Evolutionary conservation across 2,888 invertebrate species (phyloP), one percentile per base, ranked within the genome.

Genomic region (Brachypalpus laphriformis): DNA sequence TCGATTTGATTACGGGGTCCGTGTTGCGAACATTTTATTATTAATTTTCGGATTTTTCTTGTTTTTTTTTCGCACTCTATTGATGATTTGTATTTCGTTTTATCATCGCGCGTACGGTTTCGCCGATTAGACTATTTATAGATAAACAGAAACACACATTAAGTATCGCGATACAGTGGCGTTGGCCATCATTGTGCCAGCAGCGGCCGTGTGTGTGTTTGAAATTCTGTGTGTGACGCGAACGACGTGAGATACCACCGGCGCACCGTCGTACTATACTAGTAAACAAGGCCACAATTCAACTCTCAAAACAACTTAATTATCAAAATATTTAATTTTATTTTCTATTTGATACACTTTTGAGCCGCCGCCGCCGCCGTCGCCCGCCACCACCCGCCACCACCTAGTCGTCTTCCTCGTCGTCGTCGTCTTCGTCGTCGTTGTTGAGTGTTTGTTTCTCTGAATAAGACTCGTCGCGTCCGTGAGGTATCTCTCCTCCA

Each of bases 51-150:
- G n/a, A 3, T 45, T 7, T 18, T 59, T 22, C 11, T 22, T 22
- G n/a, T 18, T 25, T 68, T 51, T 16, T 54, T 54, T 18, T 56
- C 28, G 6, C 34, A 34, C 11, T 42, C 11, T 54, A 40, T 51
- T 61, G 42, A 28, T 45, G 45, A 28, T 20, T 66, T 54, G 9
- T 54, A 18, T 22, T 66, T 28, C 54, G 54, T n/a, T 56, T 68
- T 56, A 28, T 31, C 18, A 40, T 16, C 51, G 42, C 51, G 42
- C 54, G 3, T 56, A 45, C 28, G 40, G 54, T 47, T 31, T 42
- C 16, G 42, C 18, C 40, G 54, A 68, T 68, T 68, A 56, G 54
- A 40, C 42, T 68, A 68, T 68, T 68, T 68, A 68, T 54, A 68
- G 56, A 56, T 56, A 68, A 68, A 54, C 16, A 45, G 14, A 56